These are phyloP conservation scores for Desmodus rotundus DNA, from an alignment of 2,113 vertebrate species.

Conservation along the genomic window DNA sequence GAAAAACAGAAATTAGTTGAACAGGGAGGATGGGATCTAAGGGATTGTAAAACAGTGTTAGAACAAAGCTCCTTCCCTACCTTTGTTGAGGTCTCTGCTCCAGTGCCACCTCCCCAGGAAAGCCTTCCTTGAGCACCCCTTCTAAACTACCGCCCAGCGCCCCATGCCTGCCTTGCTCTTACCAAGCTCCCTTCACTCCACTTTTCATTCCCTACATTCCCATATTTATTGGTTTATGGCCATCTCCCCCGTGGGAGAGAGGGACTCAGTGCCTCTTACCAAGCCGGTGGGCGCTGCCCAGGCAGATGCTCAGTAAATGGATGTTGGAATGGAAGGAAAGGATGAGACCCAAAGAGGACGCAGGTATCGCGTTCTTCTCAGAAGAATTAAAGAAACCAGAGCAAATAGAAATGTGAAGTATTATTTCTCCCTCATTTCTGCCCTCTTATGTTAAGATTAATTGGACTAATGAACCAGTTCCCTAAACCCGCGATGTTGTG, in stretches of 20 bases:
- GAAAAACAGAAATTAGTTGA: background rate
- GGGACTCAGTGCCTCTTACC: background rate
- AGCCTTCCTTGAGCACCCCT: background rate
- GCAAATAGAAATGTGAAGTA: background rate
- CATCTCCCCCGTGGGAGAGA: rapidly evolving
- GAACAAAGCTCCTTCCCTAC: background rate
- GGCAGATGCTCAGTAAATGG: rapidly evolving
- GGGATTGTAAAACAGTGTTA: background rate
- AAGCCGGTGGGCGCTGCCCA: too few species aligned
- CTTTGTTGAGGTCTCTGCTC: background rate
- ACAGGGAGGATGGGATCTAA: background rate
- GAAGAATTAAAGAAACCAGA: background rate
- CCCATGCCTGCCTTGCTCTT: background rate
- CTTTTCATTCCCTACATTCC: background rate
- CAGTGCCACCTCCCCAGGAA: background rate
- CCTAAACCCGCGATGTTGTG: background rate
- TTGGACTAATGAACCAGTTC: background rate
- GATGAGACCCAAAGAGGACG: background rate
- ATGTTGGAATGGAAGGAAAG: background rate
- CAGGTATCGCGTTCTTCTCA: background rate
- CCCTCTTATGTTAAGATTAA: background rate
- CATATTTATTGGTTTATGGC: rapidly evolving
- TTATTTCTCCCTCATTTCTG: background rate
- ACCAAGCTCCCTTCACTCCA: background rate
- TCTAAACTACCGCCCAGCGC: background rate